Percentiles rank a stretch among this genome's conserved stretches.
Conservation (phyloP, 2,797 vertebrate genomes). For the Graptemys geographica region DNA sequence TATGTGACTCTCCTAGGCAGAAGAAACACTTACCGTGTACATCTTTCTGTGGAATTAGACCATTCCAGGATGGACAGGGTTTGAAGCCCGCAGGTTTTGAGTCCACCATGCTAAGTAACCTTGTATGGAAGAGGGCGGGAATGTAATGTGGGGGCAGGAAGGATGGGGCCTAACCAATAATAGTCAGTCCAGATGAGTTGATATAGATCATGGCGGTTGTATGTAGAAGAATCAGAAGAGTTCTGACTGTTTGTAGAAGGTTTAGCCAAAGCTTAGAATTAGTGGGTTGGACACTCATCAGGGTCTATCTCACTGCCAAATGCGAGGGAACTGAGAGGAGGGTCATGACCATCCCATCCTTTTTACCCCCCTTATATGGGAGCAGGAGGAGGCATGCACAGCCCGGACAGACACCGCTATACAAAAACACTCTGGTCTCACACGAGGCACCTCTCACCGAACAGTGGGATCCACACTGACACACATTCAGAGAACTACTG, state of each 20-base stretch:
- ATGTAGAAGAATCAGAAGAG: background rate
- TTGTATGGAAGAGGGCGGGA: background rate
- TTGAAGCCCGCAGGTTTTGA: background rate
- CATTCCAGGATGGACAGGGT: background rate
- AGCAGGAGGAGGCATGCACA: rapidly evolving
- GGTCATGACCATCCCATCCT: rapidly evolving
- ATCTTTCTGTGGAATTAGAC: background rate
- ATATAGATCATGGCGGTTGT: background rate
- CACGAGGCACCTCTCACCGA: background rate
- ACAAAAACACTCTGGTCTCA: background rate
- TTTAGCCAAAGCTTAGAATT: background rate
- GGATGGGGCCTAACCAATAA: background rate
- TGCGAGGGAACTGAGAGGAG: background rate
- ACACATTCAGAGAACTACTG: background rate
- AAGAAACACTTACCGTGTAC: background rate
- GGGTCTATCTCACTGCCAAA: background rate
- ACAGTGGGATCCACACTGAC: background rate
- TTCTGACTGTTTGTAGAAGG: background rate
- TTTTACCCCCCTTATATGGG: rapidly evolving
- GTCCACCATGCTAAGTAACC: background rate
- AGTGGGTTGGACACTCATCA: background rate
- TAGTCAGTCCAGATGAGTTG: background rate
- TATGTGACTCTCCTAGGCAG: background rate
- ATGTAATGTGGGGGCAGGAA: background rate
- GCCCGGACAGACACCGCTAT: background rate